Evolutionary conservation across 2,797 vertebrate species (phyloP), one percentile per base, ranked within the genome.

Genomic region (Sylvilagus floridanus): DNA sequence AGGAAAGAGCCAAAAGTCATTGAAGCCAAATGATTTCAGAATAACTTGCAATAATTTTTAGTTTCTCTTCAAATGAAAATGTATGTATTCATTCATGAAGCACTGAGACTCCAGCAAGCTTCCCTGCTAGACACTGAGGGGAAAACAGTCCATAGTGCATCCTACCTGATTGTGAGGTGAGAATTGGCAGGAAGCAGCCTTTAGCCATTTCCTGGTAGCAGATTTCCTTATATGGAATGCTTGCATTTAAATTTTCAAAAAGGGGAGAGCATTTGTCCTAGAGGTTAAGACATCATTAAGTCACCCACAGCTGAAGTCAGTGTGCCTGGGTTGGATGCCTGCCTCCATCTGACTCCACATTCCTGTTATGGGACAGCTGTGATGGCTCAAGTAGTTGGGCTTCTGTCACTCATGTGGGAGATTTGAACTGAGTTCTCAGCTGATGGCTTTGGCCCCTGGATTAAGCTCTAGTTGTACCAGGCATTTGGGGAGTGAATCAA

Each of bases 31-130:
- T 77, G 65, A 60, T 85, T 85, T 77, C 35, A 90, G 35, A 63
- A 79, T 69, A 88, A 79, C 7, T 76, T 86, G n/a, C 26, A 62
- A 82, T 86, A 57, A 72, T 71, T 71, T 88, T 91, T 71, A 50
- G 35, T 50, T 85, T 42, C 47, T 88, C 62, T 14, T 94, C 57
- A 73, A 47, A 60, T 76, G 60, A 50, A 84, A 87, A 37, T 66
- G 14, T 79, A 37, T 92, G 72, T 54, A 6, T 37, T 16, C 75
- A 32, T 60, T 72, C 87, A 69, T 26, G 10, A 81, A 72, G 73
- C 65, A 76, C 62, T 85, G 22, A 75, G 26, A 13, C 84, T 68
- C 54, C 69, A 37, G 68, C 52, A 76, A 75, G 17, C 60, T 89
- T 42, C 62, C 73, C 76, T 65, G 17, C 82, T 92, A 84, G 47